Evolutionary conservation across 1,140 invertebrate species (phyloP).

Genomic region (Dufourea novaeangliae): DNA sequence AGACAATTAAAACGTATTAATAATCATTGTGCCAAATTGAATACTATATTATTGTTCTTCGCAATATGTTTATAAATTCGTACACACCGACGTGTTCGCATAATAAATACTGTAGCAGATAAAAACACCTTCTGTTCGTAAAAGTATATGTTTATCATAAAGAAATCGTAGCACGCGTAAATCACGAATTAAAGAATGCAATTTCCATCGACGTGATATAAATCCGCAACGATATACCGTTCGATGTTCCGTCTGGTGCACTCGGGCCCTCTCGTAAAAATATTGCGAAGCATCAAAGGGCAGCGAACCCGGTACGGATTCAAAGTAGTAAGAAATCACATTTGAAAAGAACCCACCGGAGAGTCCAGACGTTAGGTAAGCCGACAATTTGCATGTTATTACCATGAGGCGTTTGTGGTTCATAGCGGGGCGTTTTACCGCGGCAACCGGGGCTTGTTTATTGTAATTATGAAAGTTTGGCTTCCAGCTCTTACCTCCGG

Average conservation of each 20-base stretch:
- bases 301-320: slow-evolving; percentile 63
- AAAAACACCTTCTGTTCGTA: background rate
- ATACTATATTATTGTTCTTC: background rate
- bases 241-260: slow-evolving; percentile 55
- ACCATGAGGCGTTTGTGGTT: slow-evolving; percentile 59
- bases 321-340: slow-evolving; percentile 71
- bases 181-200: background rate
- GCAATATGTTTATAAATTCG: background rate
- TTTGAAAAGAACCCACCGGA: slow-evolving; percentile 64
- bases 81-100: background rate
- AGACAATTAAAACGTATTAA: too few relatives aligned
- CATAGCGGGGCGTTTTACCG: slow-evolving; percentile 39
- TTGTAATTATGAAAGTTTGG: slow-evolving; percentile 68
- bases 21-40: too few relatives aligned
- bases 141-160: background rate
- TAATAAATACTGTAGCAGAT: background rate
- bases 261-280: slow-evolving; percentile 49
- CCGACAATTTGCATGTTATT: slow-evolving; percentile 71
- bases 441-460: slow-evolving; percentile 64
- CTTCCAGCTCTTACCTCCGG: slow-evolving; percentile 44
- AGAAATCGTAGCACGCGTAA: background rate
- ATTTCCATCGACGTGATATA: slow-evolving; percentile 14
- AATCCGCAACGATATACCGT: slow-evolving; percentile 45
- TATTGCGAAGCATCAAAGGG: slow-evolving; percentile 63
- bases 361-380: slow-evolving; percentile 71